Evolutionary conservation across 2,888 invertebrate genomes (phyloP).

Genomic region (Micoletzkya japonica): DNA sequence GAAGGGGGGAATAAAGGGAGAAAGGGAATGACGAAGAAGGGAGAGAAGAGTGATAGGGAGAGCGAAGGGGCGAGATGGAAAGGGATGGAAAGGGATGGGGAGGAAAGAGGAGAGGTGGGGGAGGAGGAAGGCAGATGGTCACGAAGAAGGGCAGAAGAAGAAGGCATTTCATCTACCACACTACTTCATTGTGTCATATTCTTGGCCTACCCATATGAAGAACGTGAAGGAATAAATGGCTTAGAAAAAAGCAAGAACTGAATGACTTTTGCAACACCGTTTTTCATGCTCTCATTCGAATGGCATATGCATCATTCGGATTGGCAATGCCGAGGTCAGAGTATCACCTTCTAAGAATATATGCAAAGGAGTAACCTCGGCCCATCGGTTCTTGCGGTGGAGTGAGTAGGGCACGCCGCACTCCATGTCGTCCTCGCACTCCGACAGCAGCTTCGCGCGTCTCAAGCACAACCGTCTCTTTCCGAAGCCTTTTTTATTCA

Average conservation of each 20-base stretch:
- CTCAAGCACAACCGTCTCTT: too few species aligned
- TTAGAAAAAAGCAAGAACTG: too few species aligned
- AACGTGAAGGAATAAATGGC: too few species aligned
- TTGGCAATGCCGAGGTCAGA: too few species aligned
- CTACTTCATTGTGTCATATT: too few species aligned
- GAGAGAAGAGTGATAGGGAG: neutral
- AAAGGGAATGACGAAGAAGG: neutral
- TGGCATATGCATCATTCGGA: too few species aligned
- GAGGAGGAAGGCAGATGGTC: neutral
- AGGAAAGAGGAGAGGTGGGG: neutral
- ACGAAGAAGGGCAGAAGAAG: neutral
- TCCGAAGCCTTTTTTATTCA: too few species aligned
- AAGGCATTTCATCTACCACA: too few species aligned
- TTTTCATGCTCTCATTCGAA: too few species aligned
- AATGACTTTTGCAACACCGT: too few species aligned
- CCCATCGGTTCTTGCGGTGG: constrained; percentile 58
- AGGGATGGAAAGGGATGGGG: neutral
- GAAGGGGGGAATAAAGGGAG: neutral
- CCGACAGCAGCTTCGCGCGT: constrained; percentile 50
- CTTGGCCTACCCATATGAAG: too few species aligned
- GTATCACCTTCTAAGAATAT: neutral
- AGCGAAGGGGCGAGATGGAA: neutral
- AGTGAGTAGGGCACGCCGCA: constrained; percentile 54
- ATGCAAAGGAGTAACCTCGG: constrained; percentile 36
- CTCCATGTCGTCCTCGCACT: constrained; percentile 49